Evolutionary conservation across 30 jellyfish, hydroid and myxozoan species (phyloP), one percentile per base, ranked within the genome.

Genomic region (Rhopilema esculentum): DNA sequence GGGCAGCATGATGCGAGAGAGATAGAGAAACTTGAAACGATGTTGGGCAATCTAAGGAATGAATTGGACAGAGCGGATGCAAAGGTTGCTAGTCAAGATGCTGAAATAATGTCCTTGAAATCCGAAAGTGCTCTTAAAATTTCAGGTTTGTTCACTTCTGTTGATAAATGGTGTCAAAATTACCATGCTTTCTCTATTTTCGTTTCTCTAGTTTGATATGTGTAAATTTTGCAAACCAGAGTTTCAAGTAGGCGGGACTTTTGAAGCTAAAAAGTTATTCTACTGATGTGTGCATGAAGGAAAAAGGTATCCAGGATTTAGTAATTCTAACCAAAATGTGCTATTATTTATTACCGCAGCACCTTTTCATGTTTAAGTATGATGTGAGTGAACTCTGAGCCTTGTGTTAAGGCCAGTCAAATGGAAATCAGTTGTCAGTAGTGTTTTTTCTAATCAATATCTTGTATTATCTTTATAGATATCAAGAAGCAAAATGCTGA

Each of bases 401-500:
- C n/a, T n/a, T n/a, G n/a, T n/a, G n/a, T n/a, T n/a, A n/a, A n/a
- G n/a, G n/a, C n/a, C n/a, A n/a, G n/a, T n/a, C n/a, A n/a, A n/a
- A n/a, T n/a, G n/a, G n/a, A n/a, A n/a, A n/a, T n/a, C n/a, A n/a
- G n/a, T n/a, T n/a, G n/a, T n/a, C n/a, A n/a, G n/a, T n/a, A n/a
- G n/a, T n/a, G n/a, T n/a, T n/a, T n/a, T n/a, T n/a, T n/a, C n/a
- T n/a, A n/a, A n/a, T n/a, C n/a, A n/a, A n/a, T n/a, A n/a, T n/a
- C n/a, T n/a, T n/a, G n/a, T n/a, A n/a, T n/a, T n/a, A 12, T 2
- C 6, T 23, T 61, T 24, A 49, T 33, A 79, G 96, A 88, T 32
- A 32, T 63, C 1, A 83, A 88, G 89, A 88, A 88, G 67, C 90
- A 77, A 61, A 69, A 77, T 62, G 91, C 96, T 1, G 90, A 77